Percentiles rank a stretch among this genome's conserved stretches.
Conservation (phyloP, 2,888 invertebrate genomes). For the Phrixothrix hirtus region DNA sequence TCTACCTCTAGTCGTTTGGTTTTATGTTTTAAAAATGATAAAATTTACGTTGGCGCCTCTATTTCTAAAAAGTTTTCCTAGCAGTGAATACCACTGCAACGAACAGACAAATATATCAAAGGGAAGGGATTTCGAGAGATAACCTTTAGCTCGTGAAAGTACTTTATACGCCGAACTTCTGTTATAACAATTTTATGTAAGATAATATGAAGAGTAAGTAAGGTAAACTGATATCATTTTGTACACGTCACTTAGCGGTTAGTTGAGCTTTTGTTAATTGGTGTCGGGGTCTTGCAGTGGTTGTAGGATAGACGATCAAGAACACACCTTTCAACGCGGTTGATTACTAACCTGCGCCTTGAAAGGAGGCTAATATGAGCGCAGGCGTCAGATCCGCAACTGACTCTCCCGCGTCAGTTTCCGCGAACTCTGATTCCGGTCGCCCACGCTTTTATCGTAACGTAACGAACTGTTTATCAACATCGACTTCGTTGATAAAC, state of each 20-base stretch:
- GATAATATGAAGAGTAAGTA: conserved; percentile 27
- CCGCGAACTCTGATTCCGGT: conserved; percentile 16
- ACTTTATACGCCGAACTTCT: conserved; percentile 8
- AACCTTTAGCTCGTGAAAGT: conserved; percentile 1
- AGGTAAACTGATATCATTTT: conserved; percentile 39
- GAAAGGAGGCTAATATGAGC: conserved; percentile 14
- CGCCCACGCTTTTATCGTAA: conserved; percentile 14
- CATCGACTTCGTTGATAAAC: no score
- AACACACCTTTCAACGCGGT: conserved; percentile 37
- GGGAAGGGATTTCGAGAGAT: conserved; percentile 7
- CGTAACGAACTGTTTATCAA: no score
- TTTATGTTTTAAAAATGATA: conserved; percentile 6
- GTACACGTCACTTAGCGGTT: conserved; percentile 39
- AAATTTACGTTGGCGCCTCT: conserved; percentile 20
- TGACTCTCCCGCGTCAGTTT: conserved; percentile 29
- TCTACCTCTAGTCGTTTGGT: conserved; percentile 3
- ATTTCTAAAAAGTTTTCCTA: conserved; percentile 20
- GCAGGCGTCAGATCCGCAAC: conserved; percentile 22
- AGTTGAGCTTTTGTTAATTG: conserved; percentile 40
- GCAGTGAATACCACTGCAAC: conserved; percentile 4
- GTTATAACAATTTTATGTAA: conserved; percentile 21
- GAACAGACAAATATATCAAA: conserved; percentile 17
- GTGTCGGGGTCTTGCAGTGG: conserved; percentile 36
- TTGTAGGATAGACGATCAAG: conserved; percentile 30
- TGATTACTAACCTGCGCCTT: conserved; percentile 33